phyloP scores from a whole-genome alignment of 2,113 vertebrate genomes.

The Echinops telfairi region DNA sequence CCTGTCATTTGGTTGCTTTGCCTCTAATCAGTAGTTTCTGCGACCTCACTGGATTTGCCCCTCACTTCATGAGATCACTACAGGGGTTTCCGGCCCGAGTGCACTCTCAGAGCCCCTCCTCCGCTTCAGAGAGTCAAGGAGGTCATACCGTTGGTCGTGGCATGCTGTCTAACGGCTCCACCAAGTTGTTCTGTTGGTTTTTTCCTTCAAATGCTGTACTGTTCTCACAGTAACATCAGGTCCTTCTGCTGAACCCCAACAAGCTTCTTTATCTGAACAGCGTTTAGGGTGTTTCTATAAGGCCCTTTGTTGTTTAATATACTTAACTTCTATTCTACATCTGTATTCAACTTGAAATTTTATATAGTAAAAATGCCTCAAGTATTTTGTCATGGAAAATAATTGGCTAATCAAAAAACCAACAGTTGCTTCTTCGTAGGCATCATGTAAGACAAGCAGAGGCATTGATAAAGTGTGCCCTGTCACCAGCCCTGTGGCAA shows the following conservation, averaged over 20 bases:
- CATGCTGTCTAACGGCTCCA: neutral
- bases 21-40: too few relatives aligned
- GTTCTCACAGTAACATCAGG: neutral
- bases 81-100: too few relatives aligned
- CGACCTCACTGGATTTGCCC: too few relatives aligned
- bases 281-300: neutral
- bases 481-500: slow-evolving; percentile 8
- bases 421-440: neutral
- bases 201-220: neutral
- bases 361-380: neutral
- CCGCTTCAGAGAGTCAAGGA: neutral
- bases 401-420: slow-evolving; percentile 3
- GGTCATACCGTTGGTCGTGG: neutral
- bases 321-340: neutral
- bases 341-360: neutral
- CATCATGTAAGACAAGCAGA: neutral
- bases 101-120: too few relatives aligned
- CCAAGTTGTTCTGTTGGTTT: neutral
- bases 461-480: neutral
- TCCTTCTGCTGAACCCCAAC: neutral
- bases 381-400: slow-evolving; percentile 52
- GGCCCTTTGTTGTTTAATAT: neutral
- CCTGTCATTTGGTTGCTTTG: too few relatives aligned
- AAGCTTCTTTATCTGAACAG: neutral
- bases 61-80: too few relatives aligned